Conservation (phyloP, 2,113 vertebrate species). For the Ploceus nigricollis region DNA sequence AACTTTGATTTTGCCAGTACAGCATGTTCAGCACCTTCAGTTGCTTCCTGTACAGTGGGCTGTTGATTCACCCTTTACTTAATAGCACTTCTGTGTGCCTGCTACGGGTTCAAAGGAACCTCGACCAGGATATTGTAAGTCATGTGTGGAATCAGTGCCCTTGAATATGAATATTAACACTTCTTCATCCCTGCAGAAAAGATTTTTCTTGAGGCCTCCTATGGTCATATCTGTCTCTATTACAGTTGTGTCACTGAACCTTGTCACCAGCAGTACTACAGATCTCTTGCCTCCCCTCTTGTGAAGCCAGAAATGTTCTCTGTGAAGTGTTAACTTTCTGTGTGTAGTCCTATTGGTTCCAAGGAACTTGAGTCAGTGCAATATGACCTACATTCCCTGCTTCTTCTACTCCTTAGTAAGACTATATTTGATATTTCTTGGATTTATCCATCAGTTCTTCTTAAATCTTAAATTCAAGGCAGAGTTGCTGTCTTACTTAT, state of each 20-base stretch:
- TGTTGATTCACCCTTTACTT: background rate
- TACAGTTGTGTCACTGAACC: accelerated
- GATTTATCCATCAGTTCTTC: background rate
- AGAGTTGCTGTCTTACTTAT: background rate
- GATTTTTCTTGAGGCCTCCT: background rate
- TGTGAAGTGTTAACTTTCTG: background rate
- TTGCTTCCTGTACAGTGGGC: background rate
- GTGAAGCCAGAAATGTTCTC: background rate
- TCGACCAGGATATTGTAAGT: accelerated
- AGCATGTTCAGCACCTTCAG: background rate
- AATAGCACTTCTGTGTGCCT: background rate
- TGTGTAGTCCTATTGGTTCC: background rate
- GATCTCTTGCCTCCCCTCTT: background rate
- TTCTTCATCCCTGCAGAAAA: background rate
- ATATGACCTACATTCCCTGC: background rate
- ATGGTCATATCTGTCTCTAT: accelerated
- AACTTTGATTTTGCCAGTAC: background rate
- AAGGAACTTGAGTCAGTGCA: background rate
- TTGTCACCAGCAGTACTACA: background rate
- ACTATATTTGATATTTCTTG: background rate
- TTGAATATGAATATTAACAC: background rate
- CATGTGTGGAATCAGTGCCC: background rate
- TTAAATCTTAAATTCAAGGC: background rate
- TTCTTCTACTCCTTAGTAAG: background rate
- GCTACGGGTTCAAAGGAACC: background rate